phyloP scores from a whole-genome alignment of 2,113 vertebrate species.

The Lophotis ruficrista region DNA sequence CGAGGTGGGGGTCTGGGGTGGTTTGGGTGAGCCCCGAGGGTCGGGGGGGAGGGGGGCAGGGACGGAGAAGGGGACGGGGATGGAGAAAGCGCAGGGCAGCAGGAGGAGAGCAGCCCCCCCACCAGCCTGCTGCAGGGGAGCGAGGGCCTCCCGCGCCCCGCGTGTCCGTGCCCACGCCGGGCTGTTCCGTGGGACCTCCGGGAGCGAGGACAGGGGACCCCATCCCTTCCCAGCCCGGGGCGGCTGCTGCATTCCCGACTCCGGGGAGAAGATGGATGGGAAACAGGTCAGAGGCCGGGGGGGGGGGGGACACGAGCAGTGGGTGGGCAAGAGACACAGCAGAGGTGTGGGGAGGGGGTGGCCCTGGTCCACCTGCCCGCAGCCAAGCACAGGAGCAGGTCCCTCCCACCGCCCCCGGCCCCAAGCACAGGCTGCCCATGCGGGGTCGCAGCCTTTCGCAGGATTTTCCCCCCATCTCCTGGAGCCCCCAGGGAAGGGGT shows the following conservation, averaged over 20 bases:
- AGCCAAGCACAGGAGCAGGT: neutral
- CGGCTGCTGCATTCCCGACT: neutral
- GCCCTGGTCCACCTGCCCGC: neutral
- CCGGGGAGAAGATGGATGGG: neutral
- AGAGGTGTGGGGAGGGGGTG: neutral
- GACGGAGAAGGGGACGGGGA: neutral
- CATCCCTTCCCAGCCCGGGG: neutral
- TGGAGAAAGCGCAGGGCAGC: neutral
- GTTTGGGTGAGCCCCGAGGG: neutral
- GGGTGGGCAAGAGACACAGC: too few relatives aligned
- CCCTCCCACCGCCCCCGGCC: neutral
- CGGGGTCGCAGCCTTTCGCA: neutral
- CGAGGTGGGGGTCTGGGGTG: neutral
- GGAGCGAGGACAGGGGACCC: neutral
- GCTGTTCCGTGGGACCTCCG: neutral
- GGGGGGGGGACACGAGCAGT: too few relatives aligned
- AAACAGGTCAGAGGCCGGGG: neutral
- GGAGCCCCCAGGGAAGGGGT: neutral
- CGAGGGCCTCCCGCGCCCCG: neutral
- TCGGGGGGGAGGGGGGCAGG: neutral
- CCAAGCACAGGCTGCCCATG: neutral
- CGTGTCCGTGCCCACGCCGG: rapidly evolving
- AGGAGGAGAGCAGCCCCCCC: neutral
- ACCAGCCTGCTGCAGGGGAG: rapidly evolving
- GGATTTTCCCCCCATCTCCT: neutral